Percentiles rank a stretch among this genome's conserved stretches.
Evolutionary conservation across 2,888 invertebrate genomes (phyloP).

Genomic region (Drosophila suboccidentalis): DNA sequence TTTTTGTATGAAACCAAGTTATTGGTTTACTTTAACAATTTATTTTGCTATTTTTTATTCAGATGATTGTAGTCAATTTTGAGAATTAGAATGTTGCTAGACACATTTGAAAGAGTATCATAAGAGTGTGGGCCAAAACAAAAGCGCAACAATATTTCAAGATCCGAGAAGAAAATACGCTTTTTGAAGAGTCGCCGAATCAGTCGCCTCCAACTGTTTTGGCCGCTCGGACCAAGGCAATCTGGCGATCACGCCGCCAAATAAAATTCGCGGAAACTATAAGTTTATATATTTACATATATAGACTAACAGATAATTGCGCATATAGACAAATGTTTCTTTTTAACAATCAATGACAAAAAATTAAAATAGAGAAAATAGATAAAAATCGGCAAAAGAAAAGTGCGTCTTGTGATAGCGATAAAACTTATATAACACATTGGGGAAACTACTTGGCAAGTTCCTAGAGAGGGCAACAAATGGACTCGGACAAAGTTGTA

Average conservation of each 20-base stretch:
- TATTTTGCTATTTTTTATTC: not conserved
- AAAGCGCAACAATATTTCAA: slow-evolving; percentile 39
- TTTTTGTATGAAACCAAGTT: no score
- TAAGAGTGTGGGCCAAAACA: slow-evolving; percentile 50
- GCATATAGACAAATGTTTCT: slow-evolving; percentile 19
- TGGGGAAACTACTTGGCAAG: slow-evolving; percentile 24
- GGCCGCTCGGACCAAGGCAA: slow-evolving; percentile 57
- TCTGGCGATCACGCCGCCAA: slow-evolving; percentile 30
- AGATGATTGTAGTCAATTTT: not conserved
- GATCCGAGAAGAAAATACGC: slow-evolving; percentile 60
- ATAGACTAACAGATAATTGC: slow-evolving; percentile 6
- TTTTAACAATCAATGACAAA: slow-evolving; percentile 44
- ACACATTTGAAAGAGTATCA: slow-evolving; percentile 7
- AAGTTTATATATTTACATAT: slow-evolving; percentile 38
- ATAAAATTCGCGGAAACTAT: slow-evolving; percentile 46
- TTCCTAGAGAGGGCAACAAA: slow-evolving; percentile 37
- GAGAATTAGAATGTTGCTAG: not conserved
- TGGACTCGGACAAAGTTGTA: slow-evolving; percentile 85
- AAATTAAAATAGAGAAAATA: slow-evolving; percentile 46
- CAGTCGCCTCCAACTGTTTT: slow-evolving; percentile 64
- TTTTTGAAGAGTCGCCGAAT: slow-evolving; percentile 62
- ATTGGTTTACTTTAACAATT: not conserved
- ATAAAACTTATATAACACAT: slow-evolving; percentile 72
- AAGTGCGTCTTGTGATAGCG: slow-evolving; percentile 41
- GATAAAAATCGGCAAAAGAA: slow-evolving; percentile 24